Evolutionary conservation across 2,797 vertebrate genomes (phyloP), one percentile per base, ranked within the genome.

Genomic region (Melanotaenia boesemani): DNA sequence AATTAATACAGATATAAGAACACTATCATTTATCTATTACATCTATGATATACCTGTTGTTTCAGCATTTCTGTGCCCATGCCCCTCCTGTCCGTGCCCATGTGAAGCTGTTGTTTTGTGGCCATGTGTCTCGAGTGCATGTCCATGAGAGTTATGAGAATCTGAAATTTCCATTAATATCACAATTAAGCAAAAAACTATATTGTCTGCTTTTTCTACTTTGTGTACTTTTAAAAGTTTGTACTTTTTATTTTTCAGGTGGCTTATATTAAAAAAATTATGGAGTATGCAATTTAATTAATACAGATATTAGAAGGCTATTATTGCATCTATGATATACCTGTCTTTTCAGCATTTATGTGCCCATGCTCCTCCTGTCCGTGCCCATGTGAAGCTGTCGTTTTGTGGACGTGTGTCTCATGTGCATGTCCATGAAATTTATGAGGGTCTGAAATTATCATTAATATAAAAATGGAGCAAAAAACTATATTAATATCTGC

Each of bases 291-390:
- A 28, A 28, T 28, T 28, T 28, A 28, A 28, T 28, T 28, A 28
- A 28, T 41, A 20, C 15, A 48, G 57, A n/a, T 20, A 22, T 6
- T 67, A 20, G 28, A 26, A 22, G 12, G 6, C 13, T 30, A 54
- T 16, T 5, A 22, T 36, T 56, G 65, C 15, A 28, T 57, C 50
- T 10, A 65, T 11, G 13, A 30, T 24, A 20, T 77, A 77, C 88
- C 84, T 85, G 56, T 41, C 4, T 41, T 55, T 59, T 80, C 22
- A 34, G 4, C 73, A 70, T 70, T 28, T 15, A 18, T n/a, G 9
- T 66, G 56, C 39, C n/a, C 30, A 37, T 78, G 67, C 15, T 41
- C 3, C 50, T 26, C 22, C 4, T 54, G 50, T 24, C 22, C 22
- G 9, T 54, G 50, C 22, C 22, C 50, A 54, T 54, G 50, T 54